A percentile compares a stretch with the other conserved stretches of the same genome.
Evolutionary conservation across 2,888 invertebrate genomes (phyloP).

Genomic region (Cephus nigrinus): DNA sequence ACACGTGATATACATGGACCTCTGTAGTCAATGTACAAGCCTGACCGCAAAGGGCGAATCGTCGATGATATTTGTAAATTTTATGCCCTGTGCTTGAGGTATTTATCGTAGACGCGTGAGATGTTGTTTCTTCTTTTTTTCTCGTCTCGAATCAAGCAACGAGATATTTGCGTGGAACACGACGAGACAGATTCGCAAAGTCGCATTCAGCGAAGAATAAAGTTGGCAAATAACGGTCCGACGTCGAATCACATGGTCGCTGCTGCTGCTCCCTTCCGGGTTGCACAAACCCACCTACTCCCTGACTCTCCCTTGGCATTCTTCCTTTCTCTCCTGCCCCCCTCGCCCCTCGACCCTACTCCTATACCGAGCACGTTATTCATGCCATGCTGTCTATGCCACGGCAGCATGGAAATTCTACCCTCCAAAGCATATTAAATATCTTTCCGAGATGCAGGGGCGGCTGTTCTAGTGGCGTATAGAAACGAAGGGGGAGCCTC

Average conservation of each 20-base stretch:
- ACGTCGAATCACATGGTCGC: background rate
- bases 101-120: too few relatives aligned
- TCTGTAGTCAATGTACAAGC: too few relatives aligned
- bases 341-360: background rate
- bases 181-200: background rate
- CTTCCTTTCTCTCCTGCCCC: slow-evolving; percentile 11
- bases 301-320: slow-evolving; percentile 10
- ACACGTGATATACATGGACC: too few relatives aligned
- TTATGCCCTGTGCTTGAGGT: too few relatives aligned
- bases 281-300: slow-evolving; percentile 30
- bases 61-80: too few relatives aligned
- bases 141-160: background rate
- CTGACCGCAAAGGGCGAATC: too few relatives aligned
- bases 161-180: too few relatives aligned
- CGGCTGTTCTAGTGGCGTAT: slow-evolving; percentile 1
- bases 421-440: slow-evolving; percentile 44
- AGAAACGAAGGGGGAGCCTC: slow-evolving; percentile 4
- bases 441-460: background rate
- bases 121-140: background rate
- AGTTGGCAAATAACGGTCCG: background rate
- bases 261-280: slow-evolving; percentile 27
- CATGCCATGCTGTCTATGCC: slow-evolving; percentile 20
- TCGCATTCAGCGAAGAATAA: background rate
- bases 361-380: slow-evolving; percentile 25
- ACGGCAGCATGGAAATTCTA: slow-evolving; percentile 37